Conservation (phyloP, 2,888 invertebrate species). For the Sinodicranocentrus sp. region DNA sequence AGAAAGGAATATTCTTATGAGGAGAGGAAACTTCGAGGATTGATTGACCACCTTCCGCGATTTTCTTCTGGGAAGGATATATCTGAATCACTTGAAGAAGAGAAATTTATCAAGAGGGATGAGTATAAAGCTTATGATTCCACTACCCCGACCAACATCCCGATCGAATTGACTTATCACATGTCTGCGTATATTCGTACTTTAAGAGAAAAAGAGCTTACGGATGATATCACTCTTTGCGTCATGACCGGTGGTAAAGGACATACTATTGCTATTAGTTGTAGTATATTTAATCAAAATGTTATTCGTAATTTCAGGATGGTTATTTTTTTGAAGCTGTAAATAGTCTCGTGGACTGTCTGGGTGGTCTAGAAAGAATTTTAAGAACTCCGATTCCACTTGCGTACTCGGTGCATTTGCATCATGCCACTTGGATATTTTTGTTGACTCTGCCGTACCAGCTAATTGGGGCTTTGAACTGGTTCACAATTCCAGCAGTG, state of each 20-base stretch:
- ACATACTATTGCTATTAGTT: no score
- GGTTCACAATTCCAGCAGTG: slow-evolving; percentile 66
- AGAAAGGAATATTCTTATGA: no score
- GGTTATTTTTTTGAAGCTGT: slow-evolving; percentile 43
- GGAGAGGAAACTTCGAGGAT: no score
- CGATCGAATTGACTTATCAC: not conserved
- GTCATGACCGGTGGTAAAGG: not conserved
- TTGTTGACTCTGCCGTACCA: slow-evolving; percentile 64
- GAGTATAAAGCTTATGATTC: no score
- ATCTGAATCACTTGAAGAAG: no score
- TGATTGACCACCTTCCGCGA: no score
- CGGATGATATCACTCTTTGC: slow-evolving; percentile 15
- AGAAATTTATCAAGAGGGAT: no score
- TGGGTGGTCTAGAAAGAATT: slow-evolving; percentile 69
- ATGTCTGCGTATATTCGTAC: no score
- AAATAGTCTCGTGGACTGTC: slow-evolving; percentile 58
- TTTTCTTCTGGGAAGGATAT: no score
- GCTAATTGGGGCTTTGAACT: slow-evolving; percentile 48
- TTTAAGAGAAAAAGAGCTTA: slow-evolving; percentile 11
- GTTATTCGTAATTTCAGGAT: no score
- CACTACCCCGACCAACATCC: no score
- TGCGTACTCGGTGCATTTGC: slow-evolving; percentile 69
- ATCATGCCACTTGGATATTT: slow-evolving; percentile 66
- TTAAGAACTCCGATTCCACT: slow-evolving; percentile 69
- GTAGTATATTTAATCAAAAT: no score